Base-by-base conservation (phyloP, 2,113 vertebrate genomes). In the Hemichromis elongatus region DNA sequence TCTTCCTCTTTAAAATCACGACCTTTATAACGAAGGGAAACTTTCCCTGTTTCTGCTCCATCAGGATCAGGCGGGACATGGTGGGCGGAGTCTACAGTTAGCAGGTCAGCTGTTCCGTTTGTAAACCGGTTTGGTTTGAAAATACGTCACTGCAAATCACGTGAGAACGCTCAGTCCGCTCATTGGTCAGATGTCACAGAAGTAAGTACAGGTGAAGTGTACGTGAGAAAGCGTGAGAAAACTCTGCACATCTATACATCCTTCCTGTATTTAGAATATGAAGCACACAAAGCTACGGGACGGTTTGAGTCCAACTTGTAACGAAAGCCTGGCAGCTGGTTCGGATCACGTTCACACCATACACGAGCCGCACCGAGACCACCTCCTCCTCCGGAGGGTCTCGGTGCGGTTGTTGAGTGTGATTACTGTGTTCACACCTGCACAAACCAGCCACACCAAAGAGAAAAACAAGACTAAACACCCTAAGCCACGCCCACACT, bases 231-330 rank as follows among this genome's bases (percentile, higher is more conserved):
- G n/a, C n/a, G n/a, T n/a, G n/a, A n/a, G n/a, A n/a, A n/a, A n/a
- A n/a, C n/a, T n/a, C n/a, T 61, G 1, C 28, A 61, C 9, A 6
- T 35, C 16, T 33, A 28, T 0, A 33, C 28, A 0, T 35, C 1
- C 28, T 19, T 0, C 55, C 5, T 61, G 28, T 6, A 33, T 33
- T 1, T 0, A 19, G 28, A 61, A 2, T 19, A 33, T 33, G 6
- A 61, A 61, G 57, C 57, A 1, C 16, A 35, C 57, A 3, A 11
- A 2, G 0, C 55, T 0, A 28, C 14, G 0, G 55, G 55, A 10
- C 14, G 1, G 10, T 59, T 59, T 61, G 2, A 33, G 10, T 9
- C 57, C 57, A 61, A 61, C 57, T 2, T 3, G 57, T 61, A 30
- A 61, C 16, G 28, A 9, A 2, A 28, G 9, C 28, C 0, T 0